phyloP scores from a whole-genome alignment of 2,797 vertebrate species.

The Poecilia wingei region DNA sequence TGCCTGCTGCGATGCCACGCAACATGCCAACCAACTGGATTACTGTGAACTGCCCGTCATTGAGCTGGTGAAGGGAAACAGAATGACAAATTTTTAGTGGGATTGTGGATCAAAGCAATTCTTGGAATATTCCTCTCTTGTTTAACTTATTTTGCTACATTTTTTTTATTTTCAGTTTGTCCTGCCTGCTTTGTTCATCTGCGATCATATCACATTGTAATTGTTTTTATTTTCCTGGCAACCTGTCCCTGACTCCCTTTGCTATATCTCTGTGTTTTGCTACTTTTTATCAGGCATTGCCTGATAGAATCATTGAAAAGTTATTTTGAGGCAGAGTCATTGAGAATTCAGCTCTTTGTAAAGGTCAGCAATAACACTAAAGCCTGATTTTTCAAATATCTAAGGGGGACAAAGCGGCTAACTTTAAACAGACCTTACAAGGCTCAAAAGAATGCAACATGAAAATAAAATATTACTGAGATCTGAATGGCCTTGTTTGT shows the following conservation, averaged over 20 bases:
- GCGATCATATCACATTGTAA: constrained; percentile 5
- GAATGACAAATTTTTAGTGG: constrained; percentile 30
- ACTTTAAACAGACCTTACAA: constrained; percentile 46
- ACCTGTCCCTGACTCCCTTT: not conserved
- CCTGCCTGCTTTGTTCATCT: constrained; percentile 14
- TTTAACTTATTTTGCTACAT: constrained; percentile 14
- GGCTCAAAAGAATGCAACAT: constrained; percentile 38
- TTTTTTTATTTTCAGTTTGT: constrained; percentile 14
- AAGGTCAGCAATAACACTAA: constrained; percentile 67
- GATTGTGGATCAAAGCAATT: constrained; percentile 34
- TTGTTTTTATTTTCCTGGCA: constrained; percentile 17
- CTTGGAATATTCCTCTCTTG: not conserved
- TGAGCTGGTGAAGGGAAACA: constrained; percentile 81
- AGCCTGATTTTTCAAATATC: constrained; percentile 50
- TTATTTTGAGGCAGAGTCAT: constrained; percentile 52
- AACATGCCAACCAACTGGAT: constrained; percentile 98
- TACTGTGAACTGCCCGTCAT: constrained; percentile 97
- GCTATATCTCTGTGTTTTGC: constrained; percentile 9
- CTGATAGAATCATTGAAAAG: constrained; percentile 62
- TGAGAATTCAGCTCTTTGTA: constrained; percentile 62
- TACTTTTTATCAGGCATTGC: constrained; percentile 36
- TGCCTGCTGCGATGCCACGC: constrained; percentile 94
- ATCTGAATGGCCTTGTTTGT: constrained; percentile 27
- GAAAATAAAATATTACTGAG: constrained; percentile 43
- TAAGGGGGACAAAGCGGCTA: constrained; percentile 19